Percentiles rank a stretch among this genome's conserved stretches.
phyloP scores from a whole-genome alignment of 1,140 invertebrate genomes.

The Semibalanus balanoides region DNA sequence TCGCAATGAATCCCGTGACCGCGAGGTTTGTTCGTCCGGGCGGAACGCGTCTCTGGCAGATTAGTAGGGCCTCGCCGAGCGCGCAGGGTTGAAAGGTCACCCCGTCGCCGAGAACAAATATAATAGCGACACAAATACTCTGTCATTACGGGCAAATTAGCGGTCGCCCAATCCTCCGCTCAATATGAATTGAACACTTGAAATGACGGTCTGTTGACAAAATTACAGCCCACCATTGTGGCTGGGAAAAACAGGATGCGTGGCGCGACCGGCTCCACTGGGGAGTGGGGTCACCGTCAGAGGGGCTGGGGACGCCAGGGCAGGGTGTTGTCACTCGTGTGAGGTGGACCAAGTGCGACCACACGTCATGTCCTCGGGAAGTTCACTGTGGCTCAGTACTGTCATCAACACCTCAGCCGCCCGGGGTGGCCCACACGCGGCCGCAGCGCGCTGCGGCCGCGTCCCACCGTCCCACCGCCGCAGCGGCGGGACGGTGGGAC shows the following conservation, averaged over 20 bases:
- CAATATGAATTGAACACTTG: slow-evolving; percentile 1
- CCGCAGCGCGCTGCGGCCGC: too few relatives aligned
- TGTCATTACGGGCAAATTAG: background rate
- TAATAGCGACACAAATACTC: background rate
- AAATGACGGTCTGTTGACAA: background rate
- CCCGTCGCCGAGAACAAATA: background rate
- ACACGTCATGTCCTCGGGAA: too few relatives aligned
- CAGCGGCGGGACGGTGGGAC: too few relatives aligned
- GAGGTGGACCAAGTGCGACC: too few relatives aligned
- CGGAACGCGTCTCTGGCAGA: background rate
- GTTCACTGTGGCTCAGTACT: too few relatives aligned
- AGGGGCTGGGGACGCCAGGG: too few relatives aligned
- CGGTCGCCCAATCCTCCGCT: background rate
- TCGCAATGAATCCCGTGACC: too few relatives aligned
- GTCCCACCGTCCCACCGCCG: too few relatives aligned
- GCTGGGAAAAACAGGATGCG: background rate
- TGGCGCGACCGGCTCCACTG: background rate
- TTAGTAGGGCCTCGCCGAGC: background rate
- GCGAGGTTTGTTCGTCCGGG: too few relatives aligned
- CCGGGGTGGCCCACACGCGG: too few relatives aligned
- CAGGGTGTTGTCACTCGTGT: too few relatives aligned
- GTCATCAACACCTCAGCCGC: too few relatives aligned
- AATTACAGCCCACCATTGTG: background rate
- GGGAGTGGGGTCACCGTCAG: background rate
- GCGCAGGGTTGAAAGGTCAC: background rate